Evolutionary conservation across 2,797 vertebrate species (phyloP).

Genomic region (Columba guinea): DNA sequence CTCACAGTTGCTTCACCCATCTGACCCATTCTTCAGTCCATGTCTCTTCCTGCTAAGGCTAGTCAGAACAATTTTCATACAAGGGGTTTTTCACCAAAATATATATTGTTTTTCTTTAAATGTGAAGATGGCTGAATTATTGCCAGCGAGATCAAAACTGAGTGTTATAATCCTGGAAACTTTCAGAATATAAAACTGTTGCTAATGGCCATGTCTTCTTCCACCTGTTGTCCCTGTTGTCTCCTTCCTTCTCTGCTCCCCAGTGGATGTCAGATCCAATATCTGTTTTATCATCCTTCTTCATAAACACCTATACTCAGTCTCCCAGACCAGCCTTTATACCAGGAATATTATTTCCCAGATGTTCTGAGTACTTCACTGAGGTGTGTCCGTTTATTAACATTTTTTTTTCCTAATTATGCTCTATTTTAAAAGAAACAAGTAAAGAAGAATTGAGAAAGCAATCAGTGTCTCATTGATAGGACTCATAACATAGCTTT

Average conservation of each 20-base stretch:
- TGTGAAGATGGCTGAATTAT: not conserved
- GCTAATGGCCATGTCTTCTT: not conserved
- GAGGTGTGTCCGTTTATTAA: not conserved
- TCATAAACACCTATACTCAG: not conserved
- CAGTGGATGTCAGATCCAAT: rapidly evolving
- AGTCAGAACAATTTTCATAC: not conserved
- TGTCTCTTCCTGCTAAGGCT: not conserved
- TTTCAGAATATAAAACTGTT: not conserved
- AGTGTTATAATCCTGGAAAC: not conserved
- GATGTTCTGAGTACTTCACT: not conserved
- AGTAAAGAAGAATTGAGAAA: not conserved
- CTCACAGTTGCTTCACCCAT: not conserved
- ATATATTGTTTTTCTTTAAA: too few relatives aligned
- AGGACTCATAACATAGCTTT: not conserved
- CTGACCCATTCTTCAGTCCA: not conserved
- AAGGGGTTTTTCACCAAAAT: not conserved
- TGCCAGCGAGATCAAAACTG: not conserved
- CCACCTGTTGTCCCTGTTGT: not conserved
- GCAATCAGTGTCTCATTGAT: not conserved
- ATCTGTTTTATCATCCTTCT: not conserved
- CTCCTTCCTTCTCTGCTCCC: not conserved
- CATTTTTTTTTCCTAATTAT: not conserved
- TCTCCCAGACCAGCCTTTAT: not conserved
- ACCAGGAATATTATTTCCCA: not conserved
- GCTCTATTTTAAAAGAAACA: not conserved